phyloP scores from a whole-genome alignment of 35 echinoderm and acorn worm genomes.

The Apostichopus japonicus region DNA sequence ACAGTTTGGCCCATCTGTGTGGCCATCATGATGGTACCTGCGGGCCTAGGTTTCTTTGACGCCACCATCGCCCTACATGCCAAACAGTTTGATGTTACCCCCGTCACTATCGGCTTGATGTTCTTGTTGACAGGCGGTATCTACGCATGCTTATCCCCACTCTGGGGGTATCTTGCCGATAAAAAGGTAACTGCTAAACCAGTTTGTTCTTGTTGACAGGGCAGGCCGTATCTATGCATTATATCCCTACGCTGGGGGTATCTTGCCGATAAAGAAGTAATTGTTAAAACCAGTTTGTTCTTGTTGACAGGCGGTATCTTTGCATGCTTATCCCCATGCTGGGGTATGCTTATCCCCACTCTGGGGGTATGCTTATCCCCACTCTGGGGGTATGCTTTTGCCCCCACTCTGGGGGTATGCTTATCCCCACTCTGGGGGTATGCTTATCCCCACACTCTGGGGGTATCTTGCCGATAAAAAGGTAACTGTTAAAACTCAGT shows the following conservation, averaged over 20 bases:
- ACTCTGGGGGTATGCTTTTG: no score
- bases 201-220: conserved; percentile 17
- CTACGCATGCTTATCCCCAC: conserved; percentile 27
- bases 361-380: no score
- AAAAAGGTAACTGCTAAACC: conserved; percentile 32
- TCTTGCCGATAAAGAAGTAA: conserved; percentile 55
- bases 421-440: no score
- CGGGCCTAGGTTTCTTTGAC: conserved; percentile 54
- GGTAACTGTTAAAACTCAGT: conserved; percentile 11
- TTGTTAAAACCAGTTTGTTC: conserved; percentile 1
- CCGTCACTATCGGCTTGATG: conserved; percentile 9
- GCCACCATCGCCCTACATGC: conserved; percentile 47
- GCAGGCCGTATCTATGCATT: conserved; percentile 27
- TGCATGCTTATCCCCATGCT: conserved; percentile 20
- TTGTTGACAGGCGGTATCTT: conserved; percentile 35
- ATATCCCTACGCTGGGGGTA: conserved; percentile 51
- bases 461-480: conserved; percentile 61
- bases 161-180: conserved; percentile 63
- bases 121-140: conserved; percentile 46
- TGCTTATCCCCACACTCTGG: conserved; percentile 36
- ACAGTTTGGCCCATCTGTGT: conserved; percentile 43
- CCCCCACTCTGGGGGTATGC: no score
- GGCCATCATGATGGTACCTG: conserved; percentile 6
- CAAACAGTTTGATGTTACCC: conserved; percentile 20
- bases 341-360: no score